A percentile compares a stretch with the other conserved stretches of the same genome.
These are phyloP conservation scores for Antechinus flavipes DNA, from an alignment of 2,113 vertebrate genomes.

Conservation along the genomic window DNA sequence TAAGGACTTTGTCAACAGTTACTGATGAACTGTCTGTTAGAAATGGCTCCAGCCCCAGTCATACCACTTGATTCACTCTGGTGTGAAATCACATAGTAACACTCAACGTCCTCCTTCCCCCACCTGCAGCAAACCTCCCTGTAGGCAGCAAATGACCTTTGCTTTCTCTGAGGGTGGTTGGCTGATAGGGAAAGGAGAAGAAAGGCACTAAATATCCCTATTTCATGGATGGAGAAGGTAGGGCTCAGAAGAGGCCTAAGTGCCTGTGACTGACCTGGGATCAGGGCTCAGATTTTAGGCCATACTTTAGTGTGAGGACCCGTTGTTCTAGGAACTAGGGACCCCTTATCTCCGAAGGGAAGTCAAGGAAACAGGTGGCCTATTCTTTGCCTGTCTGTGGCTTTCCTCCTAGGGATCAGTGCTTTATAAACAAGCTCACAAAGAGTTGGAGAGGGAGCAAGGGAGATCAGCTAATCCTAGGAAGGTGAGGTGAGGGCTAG, in stretches of 20 bases:
- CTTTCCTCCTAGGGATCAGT: not conserved
- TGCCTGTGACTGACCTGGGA: not conserved
- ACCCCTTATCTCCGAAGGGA: not conserved
- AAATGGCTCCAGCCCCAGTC: not conserved
- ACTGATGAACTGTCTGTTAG: not conserved
- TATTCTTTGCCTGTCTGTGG: not conserved
- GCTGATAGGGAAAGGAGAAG: not conserved
- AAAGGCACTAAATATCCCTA: not conserved
- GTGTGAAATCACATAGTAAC: not conserved
- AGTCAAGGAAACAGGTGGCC: not conserved
- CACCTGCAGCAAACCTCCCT: not conserved
- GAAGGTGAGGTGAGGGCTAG: not conserved
- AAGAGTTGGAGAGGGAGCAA: fast-evolving
- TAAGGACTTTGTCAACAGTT: not conserved
- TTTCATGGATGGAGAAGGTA: not conserved
- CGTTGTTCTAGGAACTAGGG: not conserved
- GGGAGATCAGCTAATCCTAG: not conserved
- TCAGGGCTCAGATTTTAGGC: not conserved
- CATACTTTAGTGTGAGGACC: not conserved
- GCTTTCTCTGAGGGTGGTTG: not conserved
- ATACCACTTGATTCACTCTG: not conserved
- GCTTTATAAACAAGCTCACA: not conserved
- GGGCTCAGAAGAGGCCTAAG: not conserved
- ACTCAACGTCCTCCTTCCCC: no score
- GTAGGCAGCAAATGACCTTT: fast-evolving